These are phyloP conservation scores for Drosophila kambysellisi DNA, from an alignment of 2,888 invertebrate genomes.

Conservation along the genomic window DNA sequence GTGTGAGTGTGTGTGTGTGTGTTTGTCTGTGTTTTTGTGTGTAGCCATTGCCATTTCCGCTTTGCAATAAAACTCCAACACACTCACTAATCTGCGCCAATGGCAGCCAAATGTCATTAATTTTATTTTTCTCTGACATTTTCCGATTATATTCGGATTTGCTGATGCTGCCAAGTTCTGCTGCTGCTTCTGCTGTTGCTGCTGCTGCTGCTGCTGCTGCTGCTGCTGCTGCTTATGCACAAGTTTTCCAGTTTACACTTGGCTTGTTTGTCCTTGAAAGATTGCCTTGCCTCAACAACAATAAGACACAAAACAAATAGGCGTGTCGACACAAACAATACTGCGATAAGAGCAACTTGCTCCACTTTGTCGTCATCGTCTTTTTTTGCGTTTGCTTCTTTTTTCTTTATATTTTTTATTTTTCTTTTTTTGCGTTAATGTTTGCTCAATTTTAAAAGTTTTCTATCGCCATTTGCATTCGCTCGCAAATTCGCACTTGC, in stretches of 20 bases:
- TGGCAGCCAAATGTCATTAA: conserved; percentile 73
- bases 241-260: conserved; percentile 72
- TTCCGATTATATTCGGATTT: conserved; percentile 77
- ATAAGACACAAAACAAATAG: conserved; percentile 59
- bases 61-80: conserved; percentile 74
- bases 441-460: conserved; percentile 80
- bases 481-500: conserved; percentile 79
- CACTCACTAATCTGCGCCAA: conserved; percentile 72
- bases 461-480: conserved; percentile 79
- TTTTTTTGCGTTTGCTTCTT: conserved; percentile 7
- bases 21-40: conserved; percentile 64
- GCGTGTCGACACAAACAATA: conserved; percentile 49
- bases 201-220: background rate
- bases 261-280: conserved; percentile 72
- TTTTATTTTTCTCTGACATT: conserved; percentile 75
- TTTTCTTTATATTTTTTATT: background rate
- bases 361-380: conserved; percentile 46
- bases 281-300: conserved; percentile 56
- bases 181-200: background rate
- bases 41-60: conserved; percentile 75
- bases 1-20: conserved; percentile 20
- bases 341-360: conserved; percentile 65
- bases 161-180: conserved; percentile 29
- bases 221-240: conserved; percentile 20
- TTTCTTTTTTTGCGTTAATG: conserved; percentile 60